Conservation (phyloP, 2,888 invertebrate species). For the Xestia rhomboidea region DNA sequence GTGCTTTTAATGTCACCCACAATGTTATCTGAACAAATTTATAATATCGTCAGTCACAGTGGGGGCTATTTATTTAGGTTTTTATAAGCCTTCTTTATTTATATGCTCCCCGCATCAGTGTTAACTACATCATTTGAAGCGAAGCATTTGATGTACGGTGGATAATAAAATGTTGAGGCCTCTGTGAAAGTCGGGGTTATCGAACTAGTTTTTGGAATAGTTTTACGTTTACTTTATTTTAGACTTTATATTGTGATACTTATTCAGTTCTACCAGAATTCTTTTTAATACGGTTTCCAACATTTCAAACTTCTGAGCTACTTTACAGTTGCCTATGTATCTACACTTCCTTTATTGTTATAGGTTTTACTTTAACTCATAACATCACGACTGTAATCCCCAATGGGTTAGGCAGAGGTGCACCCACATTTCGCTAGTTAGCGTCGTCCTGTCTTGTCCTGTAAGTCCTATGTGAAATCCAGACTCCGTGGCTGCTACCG, state of each 20-base stretch:
- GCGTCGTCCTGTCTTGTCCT: no score
- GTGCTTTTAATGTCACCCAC: slow-evolving; percentile 64
- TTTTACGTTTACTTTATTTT: slow-evolving; percentile 31
- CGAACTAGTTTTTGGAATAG: slow-evolving; percentile 21
- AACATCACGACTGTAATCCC: background rate
- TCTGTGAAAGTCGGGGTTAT: slow-evolving; percentile 38
- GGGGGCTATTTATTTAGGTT: slow-evolving; percentile 63
- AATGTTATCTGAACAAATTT: slow-evolving; percentile 68
- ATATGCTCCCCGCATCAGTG: slow-evolving; percentile 42
- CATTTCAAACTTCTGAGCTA: background rate
- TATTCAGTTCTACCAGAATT: background rate
- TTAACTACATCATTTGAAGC: slow-evolving; percentile 61
- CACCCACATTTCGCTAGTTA: background rate
- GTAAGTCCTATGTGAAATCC: no score
- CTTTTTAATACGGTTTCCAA: background rate
- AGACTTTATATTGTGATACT: slow-evolving; percentile 3
- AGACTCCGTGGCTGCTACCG: background rate
- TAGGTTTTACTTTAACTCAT: background rate
- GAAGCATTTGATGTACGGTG: slow-evolving; percentile 49
- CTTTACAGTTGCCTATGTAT: background rate
- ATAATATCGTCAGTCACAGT: slow-evolving; percentile 63
- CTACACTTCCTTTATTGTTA: background rate
- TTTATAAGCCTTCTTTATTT: slow-evolving; percentile 59
- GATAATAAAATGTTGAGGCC: slow-evolving; percentile 55
- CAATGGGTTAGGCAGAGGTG: background rate